A percentile compares a stretch with the other conserved stretches of the same genome.
Conservation (phyloP, 1,140 invertebrate species). For the Ptiloglossa arizonensis region DNA sequence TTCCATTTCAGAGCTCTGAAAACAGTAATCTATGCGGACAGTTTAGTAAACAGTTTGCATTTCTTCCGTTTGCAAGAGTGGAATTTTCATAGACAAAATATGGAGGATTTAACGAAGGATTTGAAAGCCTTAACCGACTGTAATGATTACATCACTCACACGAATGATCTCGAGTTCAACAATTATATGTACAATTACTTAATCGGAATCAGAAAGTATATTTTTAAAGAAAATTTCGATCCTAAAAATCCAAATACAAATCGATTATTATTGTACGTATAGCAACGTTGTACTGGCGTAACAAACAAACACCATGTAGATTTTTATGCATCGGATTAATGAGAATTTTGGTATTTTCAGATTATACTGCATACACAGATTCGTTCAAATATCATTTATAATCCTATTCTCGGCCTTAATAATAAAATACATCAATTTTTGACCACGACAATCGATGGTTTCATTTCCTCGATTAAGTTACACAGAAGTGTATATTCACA, state of each 20-base stretch:
- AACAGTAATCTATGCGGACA: too few relatives aligned
- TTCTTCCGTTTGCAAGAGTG: slow-evolving; percentile 94
- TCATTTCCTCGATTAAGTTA: too few relatives aligned
- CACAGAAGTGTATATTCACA: too few relatives aligned
- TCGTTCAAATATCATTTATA: slow-evolving; percentile 71
- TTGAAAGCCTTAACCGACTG: slow-evolving; percentile 84
- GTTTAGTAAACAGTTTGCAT: too few relatives aligned
- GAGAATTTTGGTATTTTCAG: slow-evolving; percentile 59
- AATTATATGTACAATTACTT: slow-evolving; percentile 88
- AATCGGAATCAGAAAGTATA: slow-evolving; percentile 89
- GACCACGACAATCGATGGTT: too few relatives aligned
- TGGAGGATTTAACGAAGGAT: slow-evolving; percentile 85
- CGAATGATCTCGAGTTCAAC: slow-evolving; percentile 85
- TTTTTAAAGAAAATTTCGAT: slow-evolving; percentile 89
- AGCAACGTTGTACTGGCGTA: too few relatives aligned
- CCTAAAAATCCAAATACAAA: slow-evolving; percentile 85
- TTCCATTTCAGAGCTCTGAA: slow-evolving; percentile 88
- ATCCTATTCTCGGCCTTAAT: too few relatives aligned
- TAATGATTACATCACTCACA: slow-evolving; percentile 84
- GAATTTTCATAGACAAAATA: slow-evolving; percentile 90
- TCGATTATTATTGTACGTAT: slow-evolving; percentile 85
- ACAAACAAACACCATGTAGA: too few relatives aligned
- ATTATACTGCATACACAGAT: slow-evolving; percentile 77
- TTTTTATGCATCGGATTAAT: too few relatives aligned
- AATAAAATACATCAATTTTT: too few relatives aligned